Evolutionary conservation across 2,888 invertebrate genomes (phyloP).

Genomic region (Caenorhabditis becei): DNA sequence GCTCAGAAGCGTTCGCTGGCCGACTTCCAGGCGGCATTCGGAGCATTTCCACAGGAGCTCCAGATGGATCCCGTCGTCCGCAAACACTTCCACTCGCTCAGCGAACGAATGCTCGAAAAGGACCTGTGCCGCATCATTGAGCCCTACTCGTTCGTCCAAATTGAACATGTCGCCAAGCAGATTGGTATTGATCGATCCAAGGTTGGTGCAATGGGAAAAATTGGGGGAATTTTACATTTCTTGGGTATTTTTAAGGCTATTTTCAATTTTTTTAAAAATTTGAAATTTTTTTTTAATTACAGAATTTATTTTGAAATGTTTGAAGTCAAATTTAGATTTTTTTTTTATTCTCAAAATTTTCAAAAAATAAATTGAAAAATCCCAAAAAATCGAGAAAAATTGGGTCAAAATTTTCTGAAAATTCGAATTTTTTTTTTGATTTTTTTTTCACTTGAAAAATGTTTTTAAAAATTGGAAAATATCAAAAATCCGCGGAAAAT

Average conservation of each 20-base stretch:
- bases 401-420: no score
- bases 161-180: conserved; percentile 77
- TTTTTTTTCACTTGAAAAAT: no score
- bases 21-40: conserved; percentile 89
- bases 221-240: no score
- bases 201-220: conserved; percentile 45
- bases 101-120: conserved; percentile 99
- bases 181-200: conserved; percentile 82
- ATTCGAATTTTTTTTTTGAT: no score
- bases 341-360: no score
- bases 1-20: conserved; percentile 96
- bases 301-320: no score
- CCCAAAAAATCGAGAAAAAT: not conserved
- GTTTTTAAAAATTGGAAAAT: not conserved
- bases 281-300: no score
- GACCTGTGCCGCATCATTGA: conserved; percentile 93
- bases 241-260: no score
- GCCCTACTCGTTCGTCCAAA: conserved; percentile 95
- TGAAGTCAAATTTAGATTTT: no score
- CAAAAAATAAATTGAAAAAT: not conserved
- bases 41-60: conserved; percentile 73
- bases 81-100: conserved; percentile 95
- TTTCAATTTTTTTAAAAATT: no score
- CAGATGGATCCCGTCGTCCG: conserved; percentile 93
- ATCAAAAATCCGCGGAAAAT: not conserved